Base-by-base conservation (phyloP, 2,113 vertebrate genomes). In the Cettia cetti region DNA sequence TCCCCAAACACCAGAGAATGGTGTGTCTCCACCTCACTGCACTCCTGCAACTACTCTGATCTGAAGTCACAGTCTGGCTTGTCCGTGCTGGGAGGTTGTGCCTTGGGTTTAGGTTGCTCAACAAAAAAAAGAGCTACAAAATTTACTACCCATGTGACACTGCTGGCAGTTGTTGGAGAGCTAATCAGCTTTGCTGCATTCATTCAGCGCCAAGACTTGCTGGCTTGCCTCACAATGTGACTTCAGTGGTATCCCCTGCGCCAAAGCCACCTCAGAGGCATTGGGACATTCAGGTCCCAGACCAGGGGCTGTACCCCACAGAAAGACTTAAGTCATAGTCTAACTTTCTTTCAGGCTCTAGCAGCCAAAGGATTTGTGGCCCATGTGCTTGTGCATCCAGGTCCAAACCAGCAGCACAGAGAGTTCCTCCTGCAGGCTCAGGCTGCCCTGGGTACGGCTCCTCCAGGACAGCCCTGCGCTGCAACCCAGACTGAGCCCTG, bases 391-490 rank as follows among this genome's bases (percentile, higher is more conserved):
- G 60, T 5, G 2, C 68, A 47, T 42, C 14, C 63, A 27, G 23
- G 23, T 53, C 50, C 52, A 27, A 35, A 42, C 12, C 9, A 9
- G 49, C 86, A 72, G 49, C 1, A 0, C 13, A 27, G 35, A 35
- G 65, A 79, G 56, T 4, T 27, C 24, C 35, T 61, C 24, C 35
- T 13, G 35, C 59, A 28, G 42, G 61, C 16, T 28, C 8, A 53
- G 47, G 35, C 53, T 75, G 52, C 6, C 27, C 9, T 0, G 4
- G 33, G 26, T 17, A 9, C 0, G 0, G 19, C 15, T n/a, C n/a
- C n/a, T n/a, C n/a, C n/a, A n/a, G n/a, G n/a, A n/a, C n/a, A n/a
- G n/a, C n/a, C n/a, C n/a, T n/a, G n/a, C n/a, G n/a, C n/a, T n/a
- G n/a, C n/a, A n/a, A n/a, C n/a, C n/a, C n/a, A n/a, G n/a, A n/a